Conservation (phyloP, 2,888 invertebrate species). For the Labia minor region DNA sequence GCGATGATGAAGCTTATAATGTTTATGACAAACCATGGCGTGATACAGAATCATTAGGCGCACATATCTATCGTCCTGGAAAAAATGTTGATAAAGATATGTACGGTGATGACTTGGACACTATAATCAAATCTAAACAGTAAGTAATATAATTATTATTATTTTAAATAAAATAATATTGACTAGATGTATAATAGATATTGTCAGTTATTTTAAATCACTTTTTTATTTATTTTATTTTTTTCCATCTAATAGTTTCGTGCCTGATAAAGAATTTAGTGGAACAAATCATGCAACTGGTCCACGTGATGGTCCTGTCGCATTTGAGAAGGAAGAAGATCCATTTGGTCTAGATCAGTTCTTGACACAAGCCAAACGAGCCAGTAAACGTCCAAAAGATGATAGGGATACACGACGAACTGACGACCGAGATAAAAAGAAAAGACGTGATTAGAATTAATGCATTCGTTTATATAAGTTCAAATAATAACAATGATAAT, state of each 20-base stretch:
- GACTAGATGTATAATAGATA: neutral
- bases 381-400: slow-evolving; percentile 56
- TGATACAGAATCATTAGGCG: slow-evolving; percentile 70
- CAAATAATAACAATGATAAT: too few relatives aligned
- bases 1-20: slow-evolving; percentile 93
- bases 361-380: slow-evolving; percentile 91
- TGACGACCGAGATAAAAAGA: slow-evolving; percentile 37
- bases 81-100: slow-evolving; percentile 80
- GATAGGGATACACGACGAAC: slow-evolving; percentile 31
- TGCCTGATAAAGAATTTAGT: slow-evolving; percentile 93
- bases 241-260: slow-evolving; percentile 57
- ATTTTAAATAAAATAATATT: neutral
- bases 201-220: too few relatives aligned
- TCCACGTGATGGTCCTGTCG: slow-evolving; percentile 85
- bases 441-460: slow-evolving; percentile 35
- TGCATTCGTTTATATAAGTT: neutral
- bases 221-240: too few relatives aligned
- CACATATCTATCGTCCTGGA: slow-evolving; percentile 81
- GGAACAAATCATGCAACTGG: slow-evolving; percentile 65
- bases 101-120: slow-evolving; percentile 83
- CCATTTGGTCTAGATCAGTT: slow-evolving; percentile 98
- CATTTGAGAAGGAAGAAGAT: slow-evolving; percentile 84
- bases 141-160: slow-evolving; percentile 30
- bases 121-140: slow-evolving; percentile 76
- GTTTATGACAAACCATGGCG: slow-evolving; percentile 99